Evolutionary conservation across 2,888 invertebrate species (phyloP), one percentile per base, ranked within the genome.

Genomic region (Harpalus rubripes): DNA sequence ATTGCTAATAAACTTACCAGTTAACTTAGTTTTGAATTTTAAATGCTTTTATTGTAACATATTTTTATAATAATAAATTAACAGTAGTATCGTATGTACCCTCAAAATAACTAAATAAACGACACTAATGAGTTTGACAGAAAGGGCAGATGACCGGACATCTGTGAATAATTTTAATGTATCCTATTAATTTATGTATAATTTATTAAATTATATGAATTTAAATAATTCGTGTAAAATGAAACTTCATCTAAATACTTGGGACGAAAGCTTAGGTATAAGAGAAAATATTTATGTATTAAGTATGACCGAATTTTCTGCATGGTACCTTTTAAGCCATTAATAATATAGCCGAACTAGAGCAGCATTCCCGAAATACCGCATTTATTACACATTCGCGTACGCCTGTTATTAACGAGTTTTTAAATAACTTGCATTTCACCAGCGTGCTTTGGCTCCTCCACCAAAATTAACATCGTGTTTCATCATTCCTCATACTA

Each of bases 341-440:
- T 72, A 82, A 82, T 82, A 82, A 82, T 82, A 72, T 56, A 72
- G 59, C 68, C 72, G 52, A 65, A 72, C 61, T 68, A 39, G 72
- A 68, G 82, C 82, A 68, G 72, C 82, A 82, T 82, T 82, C 82
- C 63, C 68, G 82, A 56, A 82, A 82, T 82, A 26, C 82, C 82
- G 68, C 82, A 68, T 82, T 82, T 82, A 82, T 82, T 82, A 82
- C 72, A 72, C 72, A 72, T 82, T 82, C 72, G 72, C 16, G 78
- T 56, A 78, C 22, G 22, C 78, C 78, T 26, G 78, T 58, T 72
- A 58, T 82, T 82, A 82, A 82, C 72, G 72, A 82, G 65, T 72
- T 82, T 82, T 82, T 72, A 82, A 82, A 68, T 68, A 82, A 68
- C 82, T 82, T 44, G 52, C 22, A 81, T 81, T 68, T 81, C 52